A percentile compares a stretch with the other conserved stretches of the same genome.
Evolutionary conservation across 1,140 invertebrate species (phyloP).

Genomic region (Babylonia areolata): DNA sequence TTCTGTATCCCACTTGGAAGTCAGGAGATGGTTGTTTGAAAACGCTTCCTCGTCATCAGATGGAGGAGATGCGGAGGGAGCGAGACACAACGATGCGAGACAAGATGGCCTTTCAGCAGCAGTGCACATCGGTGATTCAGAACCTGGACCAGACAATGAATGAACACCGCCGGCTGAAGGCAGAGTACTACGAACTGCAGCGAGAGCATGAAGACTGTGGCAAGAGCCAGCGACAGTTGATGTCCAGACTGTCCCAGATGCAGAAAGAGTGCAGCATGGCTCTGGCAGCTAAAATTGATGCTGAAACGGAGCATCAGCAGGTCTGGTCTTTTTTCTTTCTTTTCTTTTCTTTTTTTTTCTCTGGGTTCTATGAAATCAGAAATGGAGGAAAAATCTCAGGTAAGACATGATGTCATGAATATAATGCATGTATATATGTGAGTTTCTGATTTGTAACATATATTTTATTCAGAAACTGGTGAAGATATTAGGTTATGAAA

Average conservation of each 20-base stretch:
- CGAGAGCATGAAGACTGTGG: slow-evolving; percentile 24
- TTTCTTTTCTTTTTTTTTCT: too few species aligned
- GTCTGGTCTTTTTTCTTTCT: background rate
- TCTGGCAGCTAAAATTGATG: slow-evolving; percentile 82
- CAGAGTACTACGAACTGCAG: background rate
- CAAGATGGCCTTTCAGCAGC: slow-evolving; percentile 89
- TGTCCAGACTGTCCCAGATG: slow-evolving; percentile 80
- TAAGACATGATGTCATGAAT: too few species aligned
- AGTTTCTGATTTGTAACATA: too few species aligned
- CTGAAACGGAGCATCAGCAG: background rate
- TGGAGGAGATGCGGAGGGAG: slow-evolving; percentile 85
- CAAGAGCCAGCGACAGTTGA: slow-evolving; percentile 26
- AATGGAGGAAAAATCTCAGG: too few species aligned
- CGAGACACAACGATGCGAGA: slow-evolving; percentile 86
- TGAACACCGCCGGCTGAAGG: slow-evolving; percentile 38
- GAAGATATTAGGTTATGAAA: too few species aligned
- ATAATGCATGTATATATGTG: too few species aligned
- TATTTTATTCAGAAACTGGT: too few species aligned
- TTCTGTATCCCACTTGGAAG: too few species aligned
- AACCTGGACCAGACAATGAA: slow-evolving; percentile 80
- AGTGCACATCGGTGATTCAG: slow-evolving; percentile 89
- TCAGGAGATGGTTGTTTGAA: too few species aligned
- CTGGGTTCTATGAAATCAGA: too few species aligned
- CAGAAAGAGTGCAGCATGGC: slow-evolving; percentile 88
- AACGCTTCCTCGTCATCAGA: too few species aligned